A percentile compares a stretch with the other conserved stretches of the same genome.
phyloP scores from a whole-genome alignment of 64 coral and sea anemone species.

The Montipora cactus region DNA sequence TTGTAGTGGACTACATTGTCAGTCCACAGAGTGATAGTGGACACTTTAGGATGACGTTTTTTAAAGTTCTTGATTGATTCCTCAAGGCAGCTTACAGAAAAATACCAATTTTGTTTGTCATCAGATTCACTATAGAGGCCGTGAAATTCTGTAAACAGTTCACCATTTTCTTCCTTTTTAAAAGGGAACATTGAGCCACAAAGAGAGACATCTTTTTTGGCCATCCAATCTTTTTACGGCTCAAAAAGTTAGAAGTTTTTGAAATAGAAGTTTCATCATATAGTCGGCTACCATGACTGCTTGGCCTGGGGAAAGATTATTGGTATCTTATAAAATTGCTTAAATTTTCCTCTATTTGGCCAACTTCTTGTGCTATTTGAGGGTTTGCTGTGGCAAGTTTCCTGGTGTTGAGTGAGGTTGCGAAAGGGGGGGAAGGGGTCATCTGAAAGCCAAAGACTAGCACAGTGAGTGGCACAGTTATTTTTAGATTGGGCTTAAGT shows the following conservation, averaged over 20 bases:
- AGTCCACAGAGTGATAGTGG: constrained; percentile 36
- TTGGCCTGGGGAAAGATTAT: neutral
- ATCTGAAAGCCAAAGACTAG: constrained; percentile 5
- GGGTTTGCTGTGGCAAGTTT: constrained; percentile 30
- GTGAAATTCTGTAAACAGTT: constrained; percentile 49
- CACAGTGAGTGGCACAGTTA: constrained; percentile 49
- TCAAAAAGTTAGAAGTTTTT: constrained; percentile 19
- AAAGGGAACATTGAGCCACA: constrained; percentile 54
- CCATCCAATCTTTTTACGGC: constrained; percentile 54
- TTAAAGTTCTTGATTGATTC: constrained; percentile 42
- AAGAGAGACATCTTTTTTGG: constrained; percentile 55
- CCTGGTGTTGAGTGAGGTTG: constrained; percentile 1
- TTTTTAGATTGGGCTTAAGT: constrained; percentile 21
- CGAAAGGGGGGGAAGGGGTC: constrained; percentile 21
- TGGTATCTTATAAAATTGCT: neutral
- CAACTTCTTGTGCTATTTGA: neutral
- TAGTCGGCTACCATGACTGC: constrained; percentile 52
- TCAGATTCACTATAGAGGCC: constrained; percentile 48
- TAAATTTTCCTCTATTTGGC: too few relatives aligned
- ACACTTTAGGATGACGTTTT: constrained; percentile 35
- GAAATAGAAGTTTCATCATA: constrained; percentile 65
- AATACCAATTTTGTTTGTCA: constrained; percentile 70
- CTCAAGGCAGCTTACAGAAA: constrained; percentile 45
- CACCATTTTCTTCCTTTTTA: constrained; percentile 1
- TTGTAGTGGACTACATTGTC: constrained; percentile 74